Base-by-base conservation (phyloP, 2,888 invertebrate genomes). In the Thumatha senex region DNA sequence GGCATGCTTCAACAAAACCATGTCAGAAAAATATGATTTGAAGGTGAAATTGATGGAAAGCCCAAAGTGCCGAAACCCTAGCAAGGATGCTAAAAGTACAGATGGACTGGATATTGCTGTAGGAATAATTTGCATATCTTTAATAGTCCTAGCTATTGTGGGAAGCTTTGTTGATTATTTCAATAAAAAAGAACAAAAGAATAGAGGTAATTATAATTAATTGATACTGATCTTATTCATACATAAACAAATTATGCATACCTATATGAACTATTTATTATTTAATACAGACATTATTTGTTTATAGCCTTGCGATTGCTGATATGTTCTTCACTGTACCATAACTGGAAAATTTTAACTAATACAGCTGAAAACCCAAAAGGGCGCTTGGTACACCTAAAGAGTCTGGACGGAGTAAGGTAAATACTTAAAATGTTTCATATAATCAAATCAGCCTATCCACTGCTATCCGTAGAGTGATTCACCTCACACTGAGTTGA, bases 321-420 rank as follows among this genome's bases (percentile, higher is more conserved):
- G 18, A 30, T 60, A 11, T 71, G 74, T 47, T 81, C 80, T 48
- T 79, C 80, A 4, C 30, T 80, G 2, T 52, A 46, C 15, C 56
- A 58, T 5, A 80, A 74, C 46, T 80, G 79, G 81, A 61, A 43
- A 7, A 58, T 72, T 24, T 38, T 51, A 12, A 52, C 48, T 2
- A 48, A 64, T 0, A 4, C 18, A 24, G 9, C 11, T 5, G 18
- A 11, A 1, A 39, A 12, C 48, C 61, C 10, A 11, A 61, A 31
- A 0, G 57, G 61, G 15, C 59, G 61, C 18, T 9, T 58, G 7
- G 50, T 56, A 13, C 42, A 58, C 3, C 48, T 79, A 15, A 63
- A 61, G 48, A 52, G 61, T 15, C 9, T 78, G 5, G 49, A 76
- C 36, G 74, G 74, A 9, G 9, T 72, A 7, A 72, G 72, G 78